Conservation (phyloP, 30 jellyfish, hydroid and myxozoan species). For the Hydractinia symbiolongicarpus region DNA sequence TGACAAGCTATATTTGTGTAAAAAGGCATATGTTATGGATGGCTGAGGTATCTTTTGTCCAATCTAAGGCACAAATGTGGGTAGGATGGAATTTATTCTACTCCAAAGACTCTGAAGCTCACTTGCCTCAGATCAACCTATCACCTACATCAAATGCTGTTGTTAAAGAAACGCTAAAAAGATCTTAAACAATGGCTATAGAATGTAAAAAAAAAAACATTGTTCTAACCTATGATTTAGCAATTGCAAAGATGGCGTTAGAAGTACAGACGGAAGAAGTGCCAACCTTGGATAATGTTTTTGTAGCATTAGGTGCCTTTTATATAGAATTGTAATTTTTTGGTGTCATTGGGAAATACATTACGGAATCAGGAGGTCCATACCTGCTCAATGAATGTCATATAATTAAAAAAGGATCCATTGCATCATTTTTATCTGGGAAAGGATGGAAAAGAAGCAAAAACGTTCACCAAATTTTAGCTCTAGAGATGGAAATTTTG, state of each 20-base stretch:
- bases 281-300: not conserved
- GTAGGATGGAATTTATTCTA: too few species aligned
- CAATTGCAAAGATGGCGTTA: constrained; percentile 1
- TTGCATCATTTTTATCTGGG: not conserved
- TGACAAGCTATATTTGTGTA: too few species aligned
- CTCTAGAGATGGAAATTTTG: not conserved
- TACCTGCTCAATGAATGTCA: not conserved
- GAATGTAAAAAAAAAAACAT: not conserved
- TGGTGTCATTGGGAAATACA: not conserved
- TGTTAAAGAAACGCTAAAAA: not conserved
- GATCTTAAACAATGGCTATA: not conserved
- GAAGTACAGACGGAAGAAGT: not conserved
- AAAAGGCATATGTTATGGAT: too few species aligned
- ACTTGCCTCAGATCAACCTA: too few species aligned
- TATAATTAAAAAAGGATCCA: not conserved
- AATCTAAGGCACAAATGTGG: too few species aligned
- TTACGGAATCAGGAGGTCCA: constrained; percentile 23
- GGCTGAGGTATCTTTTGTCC: too few species aligned
- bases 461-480: not conserved
- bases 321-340: constrained; percentile 5
- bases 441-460: constrained; percentile 2
- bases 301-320: constrained; percentile 5
- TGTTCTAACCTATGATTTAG: constrained; percentile 8
- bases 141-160: too few species aligned
- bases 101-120: too few species aligned